Evolutionary conservation across 1,140 invertebrate species (phyloP).

Genomic region (Papilio xuthus): DNA sequence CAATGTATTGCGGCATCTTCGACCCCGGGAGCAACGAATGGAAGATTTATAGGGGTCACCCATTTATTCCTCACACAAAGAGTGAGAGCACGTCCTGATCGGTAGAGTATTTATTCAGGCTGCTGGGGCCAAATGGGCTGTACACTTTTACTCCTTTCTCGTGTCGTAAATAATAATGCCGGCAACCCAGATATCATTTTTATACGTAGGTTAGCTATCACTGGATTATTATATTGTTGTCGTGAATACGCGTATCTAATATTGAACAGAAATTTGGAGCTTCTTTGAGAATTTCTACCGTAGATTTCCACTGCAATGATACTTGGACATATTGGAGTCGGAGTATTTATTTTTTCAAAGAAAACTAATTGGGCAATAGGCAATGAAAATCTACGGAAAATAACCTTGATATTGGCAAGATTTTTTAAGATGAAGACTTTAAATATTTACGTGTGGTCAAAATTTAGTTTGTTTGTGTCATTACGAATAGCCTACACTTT

Average conservation of each 20-base stretch:
- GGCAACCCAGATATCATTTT: conserved; percentile 3
- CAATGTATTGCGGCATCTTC: conserved; percentile 52
- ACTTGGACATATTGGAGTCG: too few relatives aligned
- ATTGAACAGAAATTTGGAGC: background rate
- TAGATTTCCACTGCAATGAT: too few relatives aligned
- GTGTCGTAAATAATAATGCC: conserved; percentile 36
- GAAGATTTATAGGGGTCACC: conserved; percentile 69
- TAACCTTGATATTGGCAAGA: too few relatives aligned
- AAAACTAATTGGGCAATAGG: too few relatives aligned
- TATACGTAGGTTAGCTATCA: background rate
- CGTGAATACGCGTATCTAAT: background rate
- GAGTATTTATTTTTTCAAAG: too few relatives aligned
- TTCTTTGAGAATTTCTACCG: too few relatives aligned
- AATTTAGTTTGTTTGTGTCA: too few relatives aligned
- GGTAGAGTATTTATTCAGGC: conserved; percentile 59
- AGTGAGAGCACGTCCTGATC: conserved; percentile 48
- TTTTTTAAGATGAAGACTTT: too few relatives aligned
- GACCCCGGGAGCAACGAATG: conserved; percentile 54
- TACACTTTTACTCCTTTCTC: conserved; percentile 35
- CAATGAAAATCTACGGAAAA: too few relatives aligned
- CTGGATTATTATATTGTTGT: background rate
- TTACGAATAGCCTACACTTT: too few relatives aligned
- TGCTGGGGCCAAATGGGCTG: conserved; percentile 50
- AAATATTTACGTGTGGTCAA: too few relatives aligned
- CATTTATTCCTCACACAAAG: conserved; percentile 55